Percentiles rank a stretch among this genome's conserved stretches.
Evolutionary conservation across 2,888 invertebrate genomes (phyloP).

Genomic region (Drosophila greeni): DNA sequence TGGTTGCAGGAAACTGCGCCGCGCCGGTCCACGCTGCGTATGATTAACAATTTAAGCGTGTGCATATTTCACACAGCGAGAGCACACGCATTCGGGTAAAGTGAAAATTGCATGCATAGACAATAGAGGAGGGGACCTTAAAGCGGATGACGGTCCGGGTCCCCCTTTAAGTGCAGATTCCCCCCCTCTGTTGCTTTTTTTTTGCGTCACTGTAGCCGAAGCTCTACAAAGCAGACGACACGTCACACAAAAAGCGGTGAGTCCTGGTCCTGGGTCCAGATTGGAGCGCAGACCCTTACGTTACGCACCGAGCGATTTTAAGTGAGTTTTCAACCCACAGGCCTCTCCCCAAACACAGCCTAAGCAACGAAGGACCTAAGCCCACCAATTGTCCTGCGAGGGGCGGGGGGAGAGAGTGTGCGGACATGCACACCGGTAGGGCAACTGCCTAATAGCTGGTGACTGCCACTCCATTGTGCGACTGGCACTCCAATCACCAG

Average conservation of each 20-base stretch:
- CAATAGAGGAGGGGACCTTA: slow-evolving; percentile 26
- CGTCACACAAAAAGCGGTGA: slow-evolving; percentile 36
- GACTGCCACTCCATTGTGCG: slow-evolving; percentile 28
- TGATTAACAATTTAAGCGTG: slow-evolving; percentile 64
- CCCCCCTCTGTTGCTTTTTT: not conserved
- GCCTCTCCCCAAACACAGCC: slow-evolving; percentile 58
- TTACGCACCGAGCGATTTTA: slow-evolving; percentile 47
- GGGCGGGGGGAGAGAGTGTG: slow-evolving; percentile 20
- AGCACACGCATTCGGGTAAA: slow-evolving; percentile 37
- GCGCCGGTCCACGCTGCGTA: slow-evolving; percentile 57
- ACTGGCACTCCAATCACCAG: slow-evolving; percentile 59
- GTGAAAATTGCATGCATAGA: slow-evolving; percentile 44
- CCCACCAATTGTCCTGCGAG: slow-evolving; percentile 29
- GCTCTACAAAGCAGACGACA: slow-evolving; percentile 45
- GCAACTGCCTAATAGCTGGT: slow-evolving; percentile 46
- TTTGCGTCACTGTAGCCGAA: slow-evolving; percentile 35
- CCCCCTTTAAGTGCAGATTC: slow-evolving; percentile 21
- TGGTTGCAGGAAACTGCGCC: slow-evolving; percentile 29
- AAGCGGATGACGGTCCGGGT: too few species aligned
- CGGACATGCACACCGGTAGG: slow-evolving; percentile 49
- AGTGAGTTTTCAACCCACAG: slow-evolving; percentile 61
- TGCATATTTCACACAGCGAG: slow-evolving; percentile 53
- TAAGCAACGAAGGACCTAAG: slow-evolving; percentile 23
- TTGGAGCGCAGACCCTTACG: slow-evolving; percentile 12
- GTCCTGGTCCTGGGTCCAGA: slow-evolving; percentile 5